These are phyloP conservation scores for Archilochus colubris DNA, from an alignment of 2,113 vertebrate genomes.

Conservation along the genomic window DNA sequence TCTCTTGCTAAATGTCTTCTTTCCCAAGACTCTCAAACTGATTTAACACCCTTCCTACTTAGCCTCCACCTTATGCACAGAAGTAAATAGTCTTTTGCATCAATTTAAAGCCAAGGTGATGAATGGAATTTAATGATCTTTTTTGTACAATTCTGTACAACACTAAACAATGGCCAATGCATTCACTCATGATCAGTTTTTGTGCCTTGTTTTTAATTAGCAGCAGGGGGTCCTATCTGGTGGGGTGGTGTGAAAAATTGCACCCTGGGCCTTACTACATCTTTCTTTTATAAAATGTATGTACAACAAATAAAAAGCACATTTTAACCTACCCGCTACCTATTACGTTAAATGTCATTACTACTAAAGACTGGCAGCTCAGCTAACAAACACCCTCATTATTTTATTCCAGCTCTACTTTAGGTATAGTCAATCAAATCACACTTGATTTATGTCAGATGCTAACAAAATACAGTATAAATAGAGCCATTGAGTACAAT, in stretches of 20 bases:
- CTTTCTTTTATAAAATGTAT: slow-evolving; percentile 73
- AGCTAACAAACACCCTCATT: slow-evolving; percentile 65
- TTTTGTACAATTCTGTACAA: slow-evolving; percentile 74
- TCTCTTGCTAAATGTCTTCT: slow-evolving; percentile 58
- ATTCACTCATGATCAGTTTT: slow-evolving; percentile 69
- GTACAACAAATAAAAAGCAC: slow-evolving; percentile 72
- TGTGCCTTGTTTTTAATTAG: slow-evolving; percentile 70
- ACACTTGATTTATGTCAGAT: slow-evolving; percentile 69
- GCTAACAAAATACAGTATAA: slow-evolving; percentile 75
- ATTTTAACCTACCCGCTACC: slow-evolving; percentile 70
- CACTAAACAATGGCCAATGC: slow-evolving; percentile 68
- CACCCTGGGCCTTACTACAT: slow-evolving; percentile 48
- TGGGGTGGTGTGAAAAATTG: slow-evolving; percentile 61
- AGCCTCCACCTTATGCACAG: slow-evolving; percentile 44
- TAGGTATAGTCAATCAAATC: slow-evolving; percentile 69
- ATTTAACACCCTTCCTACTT: slow-evolving; percentile 54
- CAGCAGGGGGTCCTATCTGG: slow-evolving; percentile 33
- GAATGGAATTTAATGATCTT: slow-evolving; percentile 76
- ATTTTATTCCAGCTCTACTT: slow-evolving; percentile 67
- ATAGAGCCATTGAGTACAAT: slow-evolving; percentile 71
- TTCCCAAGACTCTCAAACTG: slow-evolving; percentile 43
- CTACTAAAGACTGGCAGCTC: slow-evolving; percentile 67
- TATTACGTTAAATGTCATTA: slow-evolving; percentile 67
- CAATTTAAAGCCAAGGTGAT: slow-evolving; percentile 70
- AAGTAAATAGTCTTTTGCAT: slow-evolving; percentile 63